These are phyloP conservation scores for Macropis europaea DNA, from an alignment of 2,888 invertebrate species.

Conservation along the genomic window DNA sequence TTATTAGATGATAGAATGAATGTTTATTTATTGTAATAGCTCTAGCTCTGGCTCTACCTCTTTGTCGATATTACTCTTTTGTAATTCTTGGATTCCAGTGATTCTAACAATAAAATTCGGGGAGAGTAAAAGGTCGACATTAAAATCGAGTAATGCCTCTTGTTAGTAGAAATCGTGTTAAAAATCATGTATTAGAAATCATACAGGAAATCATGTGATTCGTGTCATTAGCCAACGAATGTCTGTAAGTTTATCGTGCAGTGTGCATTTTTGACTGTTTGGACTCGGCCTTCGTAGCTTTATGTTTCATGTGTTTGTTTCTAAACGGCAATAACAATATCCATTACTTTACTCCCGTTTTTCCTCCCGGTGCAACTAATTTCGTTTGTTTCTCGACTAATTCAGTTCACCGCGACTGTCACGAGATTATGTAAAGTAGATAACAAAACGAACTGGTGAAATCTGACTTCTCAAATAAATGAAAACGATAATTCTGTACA, in stretches of 20 bases:
- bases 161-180: too few relatives aligned
- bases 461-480: conserved; percentile 19
- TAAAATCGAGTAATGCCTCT: too few relatives aligned
- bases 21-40: too few relatives aligned
- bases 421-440: not conserved
- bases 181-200: too few relatives aligned
- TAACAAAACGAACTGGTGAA: not conserved
- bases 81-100: too few relatives aligned
- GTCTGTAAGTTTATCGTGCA: conserved; percentile 18
- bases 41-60: too few relatives aligned
- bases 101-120: too few relatives aligned
- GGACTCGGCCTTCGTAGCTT: conserved; percentile 3
- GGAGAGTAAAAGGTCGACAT: too few relatives aligned
- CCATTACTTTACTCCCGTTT: not conserved
- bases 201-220: too few relatives aligned
- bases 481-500: not conserved
- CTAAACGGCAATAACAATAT: not conserved
- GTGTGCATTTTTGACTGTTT: conserved; percentile 36
- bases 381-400: not conserved
- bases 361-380: not conserved
- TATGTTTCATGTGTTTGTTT: not conserved
- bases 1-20: too few relatives aligned
- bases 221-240: conserved; percentile 16
- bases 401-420: not conserved
- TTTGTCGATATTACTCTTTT: too few relatives aligned